Percentiles rank a stretch among this genome's conserved stretches.
Conservation (phyloP, 2,113 vertebrate genomes). For the Dasypus novemcinctus region DNA sequence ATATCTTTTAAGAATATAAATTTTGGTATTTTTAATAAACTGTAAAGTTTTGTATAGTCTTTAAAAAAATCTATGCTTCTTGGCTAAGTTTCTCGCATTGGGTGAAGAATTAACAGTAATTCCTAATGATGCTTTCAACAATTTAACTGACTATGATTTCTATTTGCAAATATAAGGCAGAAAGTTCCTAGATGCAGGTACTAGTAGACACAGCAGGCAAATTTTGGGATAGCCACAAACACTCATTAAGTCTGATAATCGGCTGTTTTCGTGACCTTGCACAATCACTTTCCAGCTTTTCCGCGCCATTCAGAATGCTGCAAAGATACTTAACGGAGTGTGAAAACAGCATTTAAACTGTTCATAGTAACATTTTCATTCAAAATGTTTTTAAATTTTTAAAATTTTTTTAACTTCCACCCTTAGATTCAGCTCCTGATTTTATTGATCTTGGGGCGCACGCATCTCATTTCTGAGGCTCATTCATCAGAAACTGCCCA, state of each 20-base stretch:
- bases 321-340: not conserved
- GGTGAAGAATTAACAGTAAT: not conserved
- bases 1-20: not conserved
- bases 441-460: not conserved
- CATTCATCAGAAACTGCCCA: not conserved
- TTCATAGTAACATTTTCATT: not conserved
- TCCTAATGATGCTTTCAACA: not conserved
- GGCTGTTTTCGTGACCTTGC: not conserved
- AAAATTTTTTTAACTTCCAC: not conserved
- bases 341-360: not conserved
- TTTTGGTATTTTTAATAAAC: not conserved
- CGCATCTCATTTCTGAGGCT: not conserved
- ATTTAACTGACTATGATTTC: not conserved
- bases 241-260: not conserved
- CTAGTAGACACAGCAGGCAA: not conserved
- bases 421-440: not conserved
- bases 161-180: not conserved
- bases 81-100: not conserved
- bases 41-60: not conserved
- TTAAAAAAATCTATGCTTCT: not conserved
- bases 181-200: not conserved
- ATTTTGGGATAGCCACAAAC: not conserved
- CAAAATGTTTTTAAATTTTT: not conserved
- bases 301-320: not conserved
- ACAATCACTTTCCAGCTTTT: not conserved